Conservation (phyloP, 1,140 invertebrate species). For the Grapholita molesta region DNA sequence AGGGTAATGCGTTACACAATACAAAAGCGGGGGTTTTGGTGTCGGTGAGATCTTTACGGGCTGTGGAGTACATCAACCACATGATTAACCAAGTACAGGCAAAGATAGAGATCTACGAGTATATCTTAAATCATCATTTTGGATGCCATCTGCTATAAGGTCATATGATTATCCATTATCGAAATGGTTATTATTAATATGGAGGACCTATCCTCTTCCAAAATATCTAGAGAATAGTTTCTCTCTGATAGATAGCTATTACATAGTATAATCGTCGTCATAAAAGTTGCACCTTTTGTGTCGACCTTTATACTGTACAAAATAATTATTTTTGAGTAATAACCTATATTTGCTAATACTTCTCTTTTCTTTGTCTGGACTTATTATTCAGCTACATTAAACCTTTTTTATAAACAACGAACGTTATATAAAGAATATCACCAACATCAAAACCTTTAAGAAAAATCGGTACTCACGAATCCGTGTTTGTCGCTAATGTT, state of each 20-base stretch:
- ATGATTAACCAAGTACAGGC: neutral
- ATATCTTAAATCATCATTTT: neutral
- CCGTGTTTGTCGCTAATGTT: slow-evolving; percentile 99
- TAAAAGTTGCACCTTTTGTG: too few relatives aligned
- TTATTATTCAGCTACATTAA: neutral
- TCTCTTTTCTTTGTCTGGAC: neutral
- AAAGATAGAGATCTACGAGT: neutral
- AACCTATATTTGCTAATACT: neutral
- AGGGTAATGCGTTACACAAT: slow-evolving; percentile 9
- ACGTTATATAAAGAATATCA: neutral
- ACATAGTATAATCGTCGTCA: too few relatives aligned
- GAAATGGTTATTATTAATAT: too few relatives aligned
- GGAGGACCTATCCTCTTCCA: too few relatives aligned
- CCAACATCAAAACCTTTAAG: slow-evolving; percentile 27
- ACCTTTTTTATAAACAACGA: neutral
- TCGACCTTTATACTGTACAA: too few relatives aligned
- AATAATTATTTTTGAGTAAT: too few relatives aligned
- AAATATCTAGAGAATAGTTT: too few relatives aligned
- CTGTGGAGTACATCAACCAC: neutral
- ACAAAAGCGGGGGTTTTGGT: slow-evolving; percentile 8
- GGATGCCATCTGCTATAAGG: too few relatives aligned
- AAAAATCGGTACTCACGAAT: slow-evolving; percentile 94
- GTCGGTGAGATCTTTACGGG: neutral
- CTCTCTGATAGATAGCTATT: too few relatives aligned
- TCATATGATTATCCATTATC: too few relatives aligned